Conservation (phyloP, 2,888 invertebrate species). For the Pandemis heparana region DNA sequence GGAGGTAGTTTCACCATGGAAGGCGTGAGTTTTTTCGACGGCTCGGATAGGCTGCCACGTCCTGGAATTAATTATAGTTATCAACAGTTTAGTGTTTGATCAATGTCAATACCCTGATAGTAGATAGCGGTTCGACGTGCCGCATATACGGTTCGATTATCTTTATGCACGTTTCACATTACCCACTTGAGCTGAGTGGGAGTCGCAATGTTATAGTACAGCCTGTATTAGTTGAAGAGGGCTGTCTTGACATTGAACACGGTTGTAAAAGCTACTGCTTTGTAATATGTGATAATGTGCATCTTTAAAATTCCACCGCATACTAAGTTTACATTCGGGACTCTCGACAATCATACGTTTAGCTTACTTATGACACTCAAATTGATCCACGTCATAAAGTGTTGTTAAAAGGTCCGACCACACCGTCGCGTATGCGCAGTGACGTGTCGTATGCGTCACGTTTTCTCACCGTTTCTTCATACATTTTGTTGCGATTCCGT, state of each 20-base stretch:
- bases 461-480: too few species aligned
- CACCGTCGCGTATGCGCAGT: too few species aligned
- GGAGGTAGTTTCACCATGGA: conserved; percentile 59
- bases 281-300: neutral
- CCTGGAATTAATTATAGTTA: conserved; percentile 54
- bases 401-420: too few species aligned
- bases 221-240: neutral
- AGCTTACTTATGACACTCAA: neutral
- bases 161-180: neutral
- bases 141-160: conserved; percentile 12
- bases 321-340: too few species aligned
- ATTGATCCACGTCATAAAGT: too few species aligned
- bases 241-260: neutral
- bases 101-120: conserved; percentile 28
- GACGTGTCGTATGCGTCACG: too few species aligned
- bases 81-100: conserved; percentile 15
- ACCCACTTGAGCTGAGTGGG: conserved; percentile 1
- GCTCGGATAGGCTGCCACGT: conserved; percentile 51
- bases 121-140: conserved; percentile 21
- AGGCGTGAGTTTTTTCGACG: conserved; percentile 58
- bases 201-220: neutral
- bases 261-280: neutral
- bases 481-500: too few species aligned
- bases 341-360: neutral
- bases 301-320: neutral